phyloP scores from a whole-genome alignment of 2,113 vertebrate genomes.

The Notechis scutatus region DNA sequence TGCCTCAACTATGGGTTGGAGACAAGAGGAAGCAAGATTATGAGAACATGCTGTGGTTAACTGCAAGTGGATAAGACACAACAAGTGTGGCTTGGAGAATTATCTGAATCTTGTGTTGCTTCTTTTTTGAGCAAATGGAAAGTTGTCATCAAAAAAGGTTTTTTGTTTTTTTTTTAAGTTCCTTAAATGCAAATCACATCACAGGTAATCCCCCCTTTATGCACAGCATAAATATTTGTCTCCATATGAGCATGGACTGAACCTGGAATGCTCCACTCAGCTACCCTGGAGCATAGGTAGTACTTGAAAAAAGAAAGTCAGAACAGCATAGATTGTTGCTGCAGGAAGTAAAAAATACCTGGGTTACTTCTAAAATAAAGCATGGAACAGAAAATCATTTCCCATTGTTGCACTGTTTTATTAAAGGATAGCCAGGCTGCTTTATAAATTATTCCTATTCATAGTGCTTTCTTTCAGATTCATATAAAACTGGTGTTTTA shows the following conservation, averaged over 20 bases:
- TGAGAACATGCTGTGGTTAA: background rate
- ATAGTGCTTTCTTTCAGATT: background rate
- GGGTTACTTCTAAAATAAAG: background rate
- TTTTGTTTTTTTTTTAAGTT: background rate
- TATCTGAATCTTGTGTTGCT: background rate
- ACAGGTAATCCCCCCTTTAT: background rate
- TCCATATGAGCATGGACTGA: background rate
- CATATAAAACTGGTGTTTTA: background rate
- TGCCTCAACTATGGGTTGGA: background rate
- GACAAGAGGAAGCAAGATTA: background rate
- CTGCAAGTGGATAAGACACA: background rate
- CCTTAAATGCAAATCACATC: background rate
- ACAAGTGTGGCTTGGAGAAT: background rate
- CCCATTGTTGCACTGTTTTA: background rate
- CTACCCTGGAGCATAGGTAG: background rate
- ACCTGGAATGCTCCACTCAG: background rate
- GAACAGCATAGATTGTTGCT: background rate
- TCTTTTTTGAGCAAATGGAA: background rate
- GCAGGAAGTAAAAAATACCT: background rate
- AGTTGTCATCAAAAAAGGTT: background rate
- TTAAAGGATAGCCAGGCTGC: background rate
- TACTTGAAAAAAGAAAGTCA: background rate
- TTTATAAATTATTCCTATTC: background rate
- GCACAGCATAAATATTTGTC: background rate
- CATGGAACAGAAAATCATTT: background rate